These are phyloP conservation scores for Probaryconus sp. DNA, from an alignment of 1,140 invertebrate genomes.

Conservation along the genomic window DNA sequence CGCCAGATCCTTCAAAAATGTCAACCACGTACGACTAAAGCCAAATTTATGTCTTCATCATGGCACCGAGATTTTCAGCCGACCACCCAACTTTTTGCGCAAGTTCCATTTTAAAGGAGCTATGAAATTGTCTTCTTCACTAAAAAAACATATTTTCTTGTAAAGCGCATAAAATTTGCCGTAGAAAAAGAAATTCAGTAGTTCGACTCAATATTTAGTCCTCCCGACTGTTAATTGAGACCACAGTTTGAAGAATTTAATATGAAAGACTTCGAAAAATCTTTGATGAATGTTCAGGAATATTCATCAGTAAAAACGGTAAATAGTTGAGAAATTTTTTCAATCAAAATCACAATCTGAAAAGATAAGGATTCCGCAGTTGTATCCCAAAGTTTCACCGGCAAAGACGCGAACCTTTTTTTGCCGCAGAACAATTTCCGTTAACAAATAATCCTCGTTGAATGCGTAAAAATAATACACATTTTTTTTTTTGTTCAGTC, in stretches of 20 bases:
- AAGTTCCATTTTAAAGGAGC: constrained; percentile 2
- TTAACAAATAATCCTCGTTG: constrained; percentile 40
- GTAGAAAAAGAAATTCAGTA: no score
- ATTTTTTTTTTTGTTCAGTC: not conserved
- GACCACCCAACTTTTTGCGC: no score
- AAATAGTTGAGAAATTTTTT: no score
- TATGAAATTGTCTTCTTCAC: not conserved
- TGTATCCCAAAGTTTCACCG: constrained; percentile 28
- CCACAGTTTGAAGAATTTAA: no score
- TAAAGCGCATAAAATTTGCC: no score
- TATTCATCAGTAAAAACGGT: no score
- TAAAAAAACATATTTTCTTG: constrained; percentile 32
- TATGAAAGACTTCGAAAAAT: no score
- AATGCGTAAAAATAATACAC: constrained; percentile 31
- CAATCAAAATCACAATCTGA: no score
- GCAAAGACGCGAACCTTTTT: constrained; percentile 38
- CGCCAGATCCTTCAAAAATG: constrained; percentile 61
- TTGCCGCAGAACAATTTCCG: constrained; percentile 28
- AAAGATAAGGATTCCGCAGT: constrained; percentile 20
- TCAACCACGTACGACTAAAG: constrained; percentile 49
- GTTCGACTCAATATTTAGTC: no score
- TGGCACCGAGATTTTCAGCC: constrained; percentile 33
- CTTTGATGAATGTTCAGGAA: no score
- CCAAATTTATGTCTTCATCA: constrained; percentile 47
- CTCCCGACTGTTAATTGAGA: no score